Conservation (phyloP, 2,113 vertebrate genomes). For the Colossoma macropomum region DNA sequence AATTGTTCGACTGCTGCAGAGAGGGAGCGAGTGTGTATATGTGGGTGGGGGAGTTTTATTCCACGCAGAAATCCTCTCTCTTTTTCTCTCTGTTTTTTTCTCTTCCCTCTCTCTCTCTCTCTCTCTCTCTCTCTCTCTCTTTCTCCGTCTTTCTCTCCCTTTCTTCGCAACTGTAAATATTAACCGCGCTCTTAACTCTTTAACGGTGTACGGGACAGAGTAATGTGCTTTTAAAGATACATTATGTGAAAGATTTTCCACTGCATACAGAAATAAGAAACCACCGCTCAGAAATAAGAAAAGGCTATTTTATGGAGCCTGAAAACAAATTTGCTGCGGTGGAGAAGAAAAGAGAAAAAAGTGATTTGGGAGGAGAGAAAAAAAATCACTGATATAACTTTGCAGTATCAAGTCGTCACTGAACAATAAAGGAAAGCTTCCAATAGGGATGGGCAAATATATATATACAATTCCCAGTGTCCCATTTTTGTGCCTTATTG, state of each 20-base stretch:
- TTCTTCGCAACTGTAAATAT: constrained; percentile 77
- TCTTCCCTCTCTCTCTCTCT: background rate
- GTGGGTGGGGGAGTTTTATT: constrained; percentile 83
- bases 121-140: constrained; percentile 39
- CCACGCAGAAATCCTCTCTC: constrained; percentile 75
- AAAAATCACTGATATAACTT: constrained; percentile 67
- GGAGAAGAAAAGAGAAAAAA: constrained; percentile 66
- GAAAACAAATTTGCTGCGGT: constrained; percentile 78
- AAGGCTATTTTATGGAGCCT: constrained; percentile 80
- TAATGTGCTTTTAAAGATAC: constrained; percentile 86
- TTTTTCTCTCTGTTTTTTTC: constrained; percentile 66
- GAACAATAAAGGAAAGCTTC: constrained; percentile 71
- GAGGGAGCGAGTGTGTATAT: constrained; percentile 76
- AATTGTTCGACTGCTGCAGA: constrained; percentile 82
- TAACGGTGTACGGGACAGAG: constrained; percentile 75
- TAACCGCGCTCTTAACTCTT: constrained; percentile 82
- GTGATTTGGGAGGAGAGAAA: constrained; percentile 53
- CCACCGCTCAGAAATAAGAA: constrained; percentile 76
- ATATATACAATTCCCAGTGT: constrained; percentile 66
- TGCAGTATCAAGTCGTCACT: constrained; percentile 74
- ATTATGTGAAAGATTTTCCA: constrained; percentile 82
- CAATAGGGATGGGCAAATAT: constrained; percentile 62
- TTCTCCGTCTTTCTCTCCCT: constrained; percentile 23
- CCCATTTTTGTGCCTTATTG: constrained; percentile 64
- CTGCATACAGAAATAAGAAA: constrained; percentile 73